These are phyloP conservation scores for Daboia siamensis DNA, from an alignment of 2,113 vertebrate species.

Conservation along the genomic window DNA sequence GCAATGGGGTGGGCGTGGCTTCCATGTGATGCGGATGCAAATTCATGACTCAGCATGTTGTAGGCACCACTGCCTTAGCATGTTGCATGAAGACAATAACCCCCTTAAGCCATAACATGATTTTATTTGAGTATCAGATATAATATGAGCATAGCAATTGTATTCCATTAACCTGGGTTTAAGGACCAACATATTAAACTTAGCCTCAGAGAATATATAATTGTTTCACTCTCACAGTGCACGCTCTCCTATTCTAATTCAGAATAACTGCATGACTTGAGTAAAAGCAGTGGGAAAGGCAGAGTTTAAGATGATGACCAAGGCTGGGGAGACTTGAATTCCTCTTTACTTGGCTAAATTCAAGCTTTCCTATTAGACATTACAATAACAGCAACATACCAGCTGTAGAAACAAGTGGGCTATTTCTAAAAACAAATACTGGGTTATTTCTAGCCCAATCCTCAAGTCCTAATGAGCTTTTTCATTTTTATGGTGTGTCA, in stretches of 20 bases:
- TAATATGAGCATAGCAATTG: too few relatives aligned
- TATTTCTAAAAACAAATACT: neutral
- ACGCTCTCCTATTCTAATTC: neutral
- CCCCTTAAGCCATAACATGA: too few relatives aligned
- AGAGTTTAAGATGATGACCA: neutral
- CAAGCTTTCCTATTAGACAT: neutral
- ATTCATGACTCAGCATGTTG: too few relatives aligned
- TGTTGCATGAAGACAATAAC: too few relatives aligned
- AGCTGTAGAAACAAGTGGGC: neutral
- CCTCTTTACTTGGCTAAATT: neutral
- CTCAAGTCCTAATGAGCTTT: neutral
- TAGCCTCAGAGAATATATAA: too few relatives aligned
- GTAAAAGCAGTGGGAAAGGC: neutral
- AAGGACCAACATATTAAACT: too few relatives aligned
- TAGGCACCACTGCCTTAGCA: too few relatives aligned
- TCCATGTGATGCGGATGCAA: too few relatives aligned
- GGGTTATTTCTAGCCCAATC: neutral
- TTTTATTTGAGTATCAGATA: too few relatives aligned
- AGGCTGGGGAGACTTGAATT: neutral
- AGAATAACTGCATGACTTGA: neutral
- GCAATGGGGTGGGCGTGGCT: too few relatives aligned
- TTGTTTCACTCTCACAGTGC: neutral
- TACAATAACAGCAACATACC: neutral
- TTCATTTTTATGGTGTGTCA: neutral
- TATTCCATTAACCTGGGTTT: too few relatives aligned